Conservation (phyloP, 2,797 vertebrate species). For the Lagodon rhomboides region DNA sequence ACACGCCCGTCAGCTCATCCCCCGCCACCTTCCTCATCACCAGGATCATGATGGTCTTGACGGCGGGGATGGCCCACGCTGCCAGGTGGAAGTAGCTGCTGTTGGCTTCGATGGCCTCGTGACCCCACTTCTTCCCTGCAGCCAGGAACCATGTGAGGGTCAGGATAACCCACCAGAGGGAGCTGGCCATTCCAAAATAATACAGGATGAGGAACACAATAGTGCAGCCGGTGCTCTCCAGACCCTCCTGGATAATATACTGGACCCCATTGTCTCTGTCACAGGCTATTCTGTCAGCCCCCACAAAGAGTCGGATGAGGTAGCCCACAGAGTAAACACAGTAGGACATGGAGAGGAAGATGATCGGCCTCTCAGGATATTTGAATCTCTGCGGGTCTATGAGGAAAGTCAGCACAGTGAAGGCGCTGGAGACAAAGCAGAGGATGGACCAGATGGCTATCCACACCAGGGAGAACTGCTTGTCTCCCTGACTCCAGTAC, state of each 20-base stretch:
- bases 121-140: constrained; percentile 98
- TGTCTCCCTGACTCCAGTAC: constrained; percentile 97
- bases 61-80: constrained; percentile 95
- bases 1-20: constrained; percentile 96
- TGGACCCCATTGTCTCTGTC: constrained; percentile 95
- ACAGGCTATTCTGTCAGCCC: constrained; percentile 95
- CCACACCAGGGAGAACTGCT: constrained; percentile 95
- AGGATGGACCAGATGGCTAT: constrained; percentile 96
- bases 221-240: constrained; percentile 98
- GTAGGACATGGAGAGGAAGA: constrained; percentile 99
- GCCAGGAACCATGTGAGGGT: constrained; percentile 98
- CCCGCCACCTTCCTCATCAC: constrained; percentile 97
- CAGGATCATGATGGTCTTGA: constrained; percentile 97
- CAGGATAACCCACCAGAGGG: constrained; percentile 98
- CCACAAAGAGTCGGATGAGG: constrained; percentile 96
- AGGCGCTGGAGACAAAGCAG: constrained; percentile 97
- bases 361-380: constrained; percentile 98
- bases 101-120: constrained; percentile 98
- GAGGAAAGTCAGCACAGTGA: constrained; percentile 98
- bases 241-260: constrained; percentile 97
- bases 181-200: constrained; percentile 99
- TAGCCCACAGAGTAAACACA: constrained; percentile 97
- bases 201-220: constrained; percentile 98
- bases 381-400: constrained; percentile 96
- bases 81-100: constrained; percentile 99